phyloP scores from a whole-genome alignment of 2,113 vertebrate species.

The Malaclemys terrapin region DNA sequence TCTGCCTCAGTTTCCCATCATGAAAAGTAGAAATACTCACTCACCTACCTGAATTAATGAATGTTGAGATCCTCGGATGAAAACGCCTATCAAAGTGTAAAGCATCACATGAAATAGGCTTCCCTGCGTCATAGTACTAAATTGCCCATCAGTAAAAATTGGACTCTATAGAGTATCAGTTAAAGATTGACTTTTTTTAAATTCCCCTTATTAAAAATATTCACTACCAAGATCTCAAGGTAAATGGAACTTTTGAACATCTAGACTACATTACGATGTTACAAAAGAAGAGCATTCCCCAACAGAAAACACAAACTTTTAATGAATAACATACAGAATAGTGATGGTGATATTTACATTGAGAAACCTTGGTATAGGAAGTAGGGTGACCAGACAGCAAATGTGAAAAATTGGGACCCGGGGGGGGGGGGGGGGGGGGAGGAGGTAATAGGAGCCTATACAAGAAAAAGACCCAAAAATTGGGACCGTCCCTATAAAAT shows the following conservation, averaged over 20 bases:
- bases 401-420: no score
- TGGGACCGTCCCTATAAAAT: no score
- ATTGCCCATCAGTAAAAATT: not conserved
- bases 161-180: not conserved
- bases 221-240: not conserved
- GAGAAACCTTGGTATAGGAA: not conserved
- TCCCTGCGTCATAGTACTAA: not conserved
- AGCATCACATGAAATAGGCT: not conserved
- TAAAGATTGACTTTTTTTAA: not conserved
- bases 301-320: not conserved
- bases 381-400: no score
- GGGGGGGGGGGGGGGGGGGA: no score
- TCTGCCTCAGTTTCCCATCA: not conserved
- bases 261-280: not conserved
- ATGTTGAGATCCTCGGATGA: not conserved
- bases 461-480: no score
- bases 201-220: not conserved
- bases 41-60: not conserved
- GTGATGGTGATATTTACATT: not conserved
- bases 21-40: not conserved
- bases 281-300: no score
- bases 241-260: not conserved
- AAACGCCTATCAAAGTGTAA: not conserved
- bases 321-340: not conserved
- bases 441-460: no score